Percentiles rank a stretch among this genome's conserved stretches.
Conservation (phyloP, 2,888 invertebrate genomes). For the Siphonodentalium dalli region DNA sequence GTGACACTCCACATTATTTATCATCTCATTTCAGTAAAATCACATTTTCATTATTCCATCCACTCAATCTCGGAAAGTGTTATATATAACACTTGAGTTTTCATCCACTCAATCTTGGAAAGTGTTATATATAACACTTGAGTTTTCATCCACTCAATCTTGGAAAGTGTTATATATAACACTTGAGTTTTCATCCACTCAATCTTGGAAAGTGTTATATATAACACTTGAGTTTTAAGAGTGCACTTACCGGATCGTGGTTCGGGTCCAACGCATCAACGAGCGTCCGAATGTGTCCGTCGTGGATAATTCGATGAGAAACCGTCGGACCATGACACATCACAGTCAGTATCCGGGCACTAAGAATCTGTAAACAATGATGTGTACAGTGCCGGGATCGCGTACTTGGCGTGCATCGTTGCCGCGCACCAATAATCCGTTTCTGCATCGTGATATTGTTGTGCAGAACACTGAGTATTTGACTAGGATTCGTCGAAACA, state of each 20-base stretch:
- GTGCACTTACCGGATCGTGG: slow-evolving; percentile 70
- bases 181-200: too few relatives aligned
- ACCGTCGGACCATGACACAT: slow-evolving; percentile 70
- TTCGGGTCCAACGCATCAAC: slow-evolving; percentile 72
- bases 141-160: too few relatives aligned
- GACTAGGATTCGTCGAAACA: slow-evolving; percentile 65
- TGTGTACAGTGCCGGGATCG: slow-evolving; percentile 71
- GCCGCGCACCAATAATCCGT: slow-evolving; percentile 70
- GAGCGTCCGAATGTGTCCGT: slow-evolving; percentile 70
- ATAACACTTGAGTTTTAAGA: background rate
- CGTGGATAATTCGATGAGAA: slow-evolving; percentile 69
- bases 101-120: too few relatives aligned
- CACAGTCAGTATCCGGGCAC: slow-evolving; percentile 71
- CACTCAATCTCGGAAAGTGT: too few relatives aligned
- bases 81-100: too few relatives aligned
- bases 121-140: too few relatives aligned
- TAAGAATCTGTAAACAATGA: slow-evolving; percentile 72
- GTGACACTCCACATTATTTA: too few relatives aligned
- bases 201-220: too few relatives aligned
- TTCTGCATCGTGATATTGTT: slow-evolving; percentile 73
- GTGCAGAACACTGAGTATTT: slow-evolving; percentile 70
- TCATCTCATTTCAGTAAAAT: too few relatives aligned
- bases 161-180: too few relatives aligned
- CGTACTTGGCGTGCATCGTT: slow-evolving; percentile 72
- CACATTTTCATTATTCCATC: too few relatives aligned